These are phyloP conservation scores for Apantesis nais DNA, from an alignment of 2,888 invertebrate species.

Conservation along the genomic window DNA sequence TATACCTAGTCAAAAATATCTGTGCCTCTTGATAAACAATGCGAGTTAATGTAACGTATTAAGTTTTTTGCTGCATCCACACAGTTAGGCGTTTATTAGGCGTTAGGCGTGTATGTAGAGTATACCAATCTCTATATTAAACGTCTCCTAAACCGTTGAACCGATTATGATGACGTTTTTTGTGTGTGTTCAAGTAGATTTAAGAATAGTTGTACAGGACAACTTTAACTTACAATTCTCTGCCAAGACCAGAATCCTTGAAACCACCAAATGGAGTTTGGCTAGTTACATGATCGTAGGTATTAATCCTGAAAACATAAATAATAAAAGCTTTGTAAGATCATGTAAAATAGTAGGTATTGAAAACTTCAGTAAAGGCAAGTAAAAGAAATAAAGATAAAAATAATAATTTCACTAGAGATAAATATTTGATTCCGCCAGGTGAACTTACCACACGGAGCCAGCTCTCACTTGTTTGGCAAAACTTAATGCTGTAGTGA, in stretches of 20 bases:
- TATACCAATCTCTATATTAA: too few species aligned
- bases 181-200: too few species aligned
- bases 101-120: too few species aligned
- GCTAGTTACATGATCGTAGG: slow-evolving; percentile 88
- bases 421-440: background rate
- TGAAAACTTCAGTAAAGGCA: background rate
- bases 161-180: too few species aligned
- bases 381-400: background rate
- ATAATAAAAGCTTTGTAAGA: background rate
- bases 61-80: background rate
- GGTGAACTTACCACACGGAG: slow-evolving; percentile 88
- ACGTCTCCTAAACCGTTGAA: too few species aligned
- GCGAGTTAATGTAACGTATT: background rate
- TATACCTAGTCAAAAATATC: background rate
- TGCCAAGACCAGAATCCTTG: slow-evolving; percentile 94
- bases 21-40: background rate
- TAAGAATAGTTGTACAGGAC: too few species aligned
- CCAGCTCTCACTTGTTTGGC: slow-evolving; percentile 93
- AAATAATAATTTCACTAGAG: too few species aligned
- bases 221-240: slow-evolving; percentile 87
- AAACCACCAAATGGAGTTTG: slow-evolving; percentile 96
- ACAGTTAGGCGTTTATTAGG: background rate
- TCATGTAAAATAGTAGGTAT: too few species aligned
- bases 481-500: slow-evolving; percentile 91
- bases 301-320: slow-evolving; percentile 88